A percentile compares a stretch with the other conserved stretches of the same genome.
Evolutionary conservation across 1,140 invertebrate species (phyloP).

Genomic region (Sesamia nonagrioides): DNA sequence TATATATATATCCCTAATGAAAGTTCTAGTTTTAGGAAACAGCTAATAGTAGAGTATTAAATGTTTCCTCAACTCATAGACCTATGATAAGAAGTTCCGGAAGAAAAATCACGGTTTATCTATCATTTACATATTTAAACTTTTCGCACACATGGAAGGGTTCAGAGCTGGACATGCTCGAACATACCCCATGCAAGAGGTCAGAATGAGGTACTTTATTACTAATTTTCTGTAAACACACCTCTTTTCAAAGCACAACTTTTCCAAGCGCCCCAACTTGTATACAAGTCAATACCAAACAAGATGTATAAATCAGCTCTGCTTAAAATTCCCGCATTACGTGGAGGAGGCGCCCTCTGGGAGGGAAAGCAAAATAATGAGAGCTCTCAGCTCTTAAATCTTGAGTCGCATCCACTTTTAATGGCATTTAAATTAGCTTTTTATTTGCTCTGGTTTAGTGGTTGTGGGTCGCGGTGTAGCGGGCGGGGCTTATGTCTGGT

Average conservation of each 20-base stretch:
- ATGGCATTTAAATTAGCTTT: constrained; percentile 74
- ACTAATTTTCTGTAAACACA: not conserved
- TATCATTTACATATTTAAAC: no score
- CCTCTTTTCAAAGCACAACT: not conserved
- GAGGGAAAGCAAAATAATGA: constrained; percentile 63
- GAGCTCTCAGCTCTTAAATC: constrained; percentile 61
- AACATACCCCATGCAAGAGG: no score
- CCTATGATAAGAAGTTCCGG: no score
- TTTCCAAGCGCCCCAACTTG: not conserved
- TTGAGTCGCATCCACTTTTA: constrained; percentile 66
- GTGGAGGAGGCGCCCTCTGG: constrained; percentile 39
- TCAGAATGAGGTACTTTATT: no score
- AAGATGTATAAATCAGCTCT: constrained; percentile 44
- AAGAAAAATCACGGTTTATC: no score
- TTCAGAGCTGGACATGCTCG: no score
- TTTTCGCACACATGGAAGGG: no score
- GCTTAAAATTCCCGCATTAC: constrained; percentile 49
- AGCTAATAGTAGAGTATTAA: no score
- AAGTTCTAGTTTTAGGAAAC: no score
- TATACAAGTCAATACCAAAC: constrained; percentile 46
- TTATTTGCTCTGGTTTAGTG: constrained; percentile 62
- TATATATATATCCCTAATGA: no score
- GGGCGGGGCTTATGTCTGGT: not conserved
- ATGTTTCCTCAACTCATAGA: no score
- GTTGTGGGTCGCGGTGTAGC: constrained; percentile 5